A percentile compares a stretch with the other conserved stretches of the same genome.
Evolutionary conservation across 1,140 invertebrate species (phyloP).

Genomic region (Gonatopus flavifemur): DNA sequence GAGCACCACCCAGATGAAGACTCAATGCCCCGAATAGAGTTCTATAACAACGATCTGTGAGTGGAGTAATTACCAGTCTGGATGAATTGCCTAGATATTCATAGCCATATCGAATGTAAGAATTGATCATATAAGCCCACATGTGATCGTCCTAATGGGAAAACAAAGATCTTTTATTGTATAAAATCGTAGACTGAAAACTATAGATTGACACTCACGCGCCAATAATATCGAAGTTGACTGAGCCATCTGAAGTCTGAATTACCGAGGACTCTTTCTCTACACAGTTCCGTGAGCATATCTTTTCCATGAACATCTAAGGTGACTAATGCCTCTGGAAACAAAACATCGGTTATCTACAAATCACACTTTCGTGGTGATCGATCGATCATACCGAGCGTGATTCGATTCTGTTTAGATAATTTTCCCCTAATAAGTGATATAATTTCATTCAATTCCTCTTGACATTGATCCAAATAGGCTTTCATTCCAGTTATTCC

Average conservation of each 20-base stretch:
- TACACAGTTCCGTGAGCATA: conserved; percentile 74
- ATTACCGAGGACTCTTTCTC: conserved; percentile 67
- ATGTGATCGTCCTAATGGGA: conserved; percentile 62
- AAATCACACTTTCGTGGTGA: too few species aligned
- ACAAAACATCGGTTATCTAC: conserved; percentile 13
- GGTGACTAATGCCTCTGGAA: conserved; percentile 79
- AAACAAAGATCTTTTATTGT: conserved; percentile 1
- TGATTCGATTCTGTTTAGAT: conserved; percentile 85
- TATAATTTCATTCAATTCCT: conserved; percentile 82
- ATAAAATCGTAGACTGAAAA: neutral
- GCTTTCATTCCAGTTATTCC: conserved; percentile 49
- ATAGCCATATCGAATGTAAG: conserved; percentile 87
- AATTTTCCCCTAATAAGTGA: conserved; percentile 82
- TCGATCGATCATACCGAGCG: conserved; percentile 65
- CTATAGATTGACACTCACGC: conserved; percentile 58
- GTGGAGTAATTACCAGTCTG: conserved; percentile 84
- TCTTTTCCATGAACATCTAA: conserved; percentile 91
- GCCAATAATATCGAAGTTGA: conserved; percentile 92
- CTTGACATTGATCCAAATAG: conserved; percentile 40
- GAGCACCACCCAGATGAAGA: conserved; percentile 83
- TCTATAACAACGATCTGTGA: conserved; percentile 92
- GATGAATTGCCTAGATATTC: conserved; percentile 92
- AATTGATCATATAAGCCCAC: conserved; percentile 87
- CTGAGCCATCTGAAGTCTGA: conserved; percentile 92
- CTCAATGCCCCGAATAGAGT: conserved; percentile 90